Evolutionary conservation across 2,888 invertebrate genomes (phyloP).

Genomic region (Dinocampus coccinellae): DNA sequence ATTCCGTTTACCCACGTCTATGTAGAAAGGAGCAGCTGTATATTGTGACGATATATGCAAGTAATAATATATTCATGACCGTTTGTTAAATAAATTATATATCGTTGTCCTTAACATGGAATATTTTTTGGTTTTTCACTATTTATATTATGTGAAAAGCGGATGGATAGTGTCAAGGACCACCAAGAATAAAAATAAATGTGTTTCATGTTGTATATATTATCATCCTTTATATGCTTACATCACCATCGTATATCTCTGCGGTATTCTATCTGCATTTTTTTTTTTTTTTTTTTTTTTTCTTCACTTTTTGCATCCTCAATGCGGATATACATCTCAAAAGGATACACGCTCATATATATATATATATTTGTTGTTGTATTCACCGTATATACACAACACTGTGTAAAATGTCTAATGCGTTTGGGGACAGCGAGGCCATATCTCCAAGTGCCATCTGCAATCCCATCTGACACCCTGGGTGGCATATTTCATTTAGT

Average conservation of each 20-base stretch:
- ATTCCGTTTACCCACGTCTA: constrained; percentile 42
- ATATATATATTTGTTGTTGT: not conserved
- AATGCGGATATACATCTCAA: constrained; percentile 9
- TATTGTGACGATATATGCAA: not conserved
- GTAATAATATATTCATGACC: not conserved
- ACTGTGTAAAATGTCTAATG: constrained; percentile 61
- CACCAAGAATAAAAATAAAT: constrained; percentile 24
- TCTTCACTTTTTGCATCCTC: constrained; percentile 36
- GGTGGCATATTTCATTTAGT: constrained; percentile 56
- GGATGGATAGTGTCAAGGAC: constrained; percentile 10
- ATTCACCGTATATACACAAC: constrained; percentile 23
- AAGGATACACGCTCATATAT: not conserved
- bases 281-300: constrained; percentile 37
- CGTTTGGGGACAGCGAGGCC: constrained; percentile 47
- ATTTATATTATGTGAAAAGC: not conserved
- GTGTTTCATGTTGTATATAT: constrained; percentile 42
- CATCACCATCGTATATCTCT: constrained; percentile 42
- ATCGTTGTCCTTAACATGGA: not conserved
- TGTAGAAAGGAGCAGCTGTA: not conserved
- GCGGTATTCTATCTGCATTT: constrained; percentile 44
- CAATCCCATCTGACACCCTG: constrained; percentile 62
- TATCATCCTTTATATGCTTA: constrained; percentile 51
- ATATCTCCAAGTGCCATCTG: constrained; percentile 63
- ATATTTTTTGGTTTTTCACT: not conserved
- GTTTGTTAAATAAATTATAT: not conserved